Evolutionary conservation across 2,797 vertebrate species (phyloP).

Genomic region (Poeciliopsis infans): DNA sequence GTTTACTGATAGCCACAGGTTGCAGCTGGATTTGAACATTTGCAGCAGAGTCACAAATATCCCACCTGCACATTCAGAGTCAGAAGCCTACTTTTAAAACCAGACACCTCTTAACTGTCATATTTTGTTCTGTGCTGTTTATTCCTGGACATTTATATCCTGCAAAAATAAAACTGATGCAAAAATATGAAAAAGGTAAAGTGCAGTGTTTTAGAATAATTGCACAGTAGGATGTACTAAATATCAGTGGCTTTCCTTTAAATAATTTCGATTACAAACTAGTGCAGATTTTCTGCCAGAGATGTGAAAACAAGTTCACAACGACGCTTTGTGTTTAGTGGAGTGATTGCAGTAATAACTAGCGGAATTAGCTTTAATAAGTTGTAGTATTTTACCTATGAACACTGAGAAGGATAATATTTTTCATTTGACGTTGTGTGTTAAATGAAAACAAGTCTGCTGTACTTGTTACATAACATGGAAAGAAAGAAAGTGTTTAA

Average conservation of each 20-base stretch:
- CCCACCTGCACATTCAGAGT: conserved; percentile 1
- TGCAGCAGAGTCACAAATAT: conserved; percentile 28
- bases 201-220: not conserved
- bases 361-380: not conserved
- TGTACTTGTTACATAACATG: not conserved
- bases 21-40: conserved; percentile 28
- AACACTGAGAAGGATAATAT: not conserved
- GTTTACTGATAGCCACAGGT: conserved; percentile 34
- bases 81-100: not conserved
- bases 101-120: not conserved
- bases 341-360: not conserved
- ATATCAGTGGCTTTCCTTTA: not conserved
- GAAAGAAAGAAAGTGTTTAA: not conserved
- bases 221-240: not conserved
- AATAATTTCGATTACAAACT: not conserved
- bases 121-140: not conserved
- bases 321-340: not conserved
- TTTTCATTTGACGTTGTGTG: not conserved
- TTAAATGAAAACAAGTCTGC: not conserved
- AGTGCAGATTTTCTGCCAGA: not conserved
- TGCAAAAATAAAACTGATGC: not conserved
- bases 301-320: not conserved
- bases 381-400: not conserved
- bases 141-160: not conserved
- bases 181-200: not conserved